phyloP scores from a whole-genome alignment of 2,797 vertebrate species.

The Poeciliopsis infans region DNA sequence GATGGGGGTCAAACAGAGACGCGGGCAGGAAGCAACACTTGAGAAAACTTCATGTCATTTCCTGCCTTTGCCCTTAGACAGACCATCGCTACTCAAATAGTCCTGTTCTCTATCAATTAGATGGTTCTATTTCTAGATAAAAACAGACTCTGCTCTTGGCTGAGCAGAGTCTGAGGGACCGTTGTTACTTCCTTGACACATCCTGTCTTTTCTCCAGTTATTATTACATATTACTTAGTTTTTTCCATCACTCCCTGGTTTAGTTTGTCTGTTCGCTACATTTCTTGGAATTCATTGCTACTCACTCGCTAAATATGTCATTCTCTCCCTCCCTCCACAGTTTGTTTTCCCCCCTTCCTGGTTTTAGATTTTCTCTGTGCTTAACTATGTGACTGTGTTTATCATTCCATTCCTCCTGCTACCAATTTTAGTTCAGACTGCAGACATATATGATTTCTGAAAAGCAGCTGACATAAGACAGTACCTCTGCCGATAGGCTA shows the following conservation, averaged over 20 bases:
- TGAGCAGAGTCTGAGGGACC: conserved; percentile 28
- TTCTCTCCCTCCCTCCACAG: not conserved
- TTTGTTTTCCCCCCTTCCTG: conserved; percentile 12
- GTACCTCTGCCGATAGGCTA: not conserved
- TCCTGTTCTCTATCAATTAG: conserved; percentile 56
- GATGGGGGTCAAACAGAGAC: conserved; percentile 10
- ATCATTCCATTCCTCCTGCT: conserved; percentile 27
- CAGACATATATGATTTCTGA: not conserved
- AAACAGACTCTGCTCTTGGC: conserved; percentile 51
- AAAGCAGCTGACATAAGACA: not conserved
- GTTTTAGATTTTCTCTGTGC: conserved; percentile 21
- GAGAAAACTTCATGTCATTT: conserved; percentile 47
- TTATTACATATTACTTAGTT: conserved; percentile 34
- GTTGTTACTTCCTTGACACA: conserved; percentile 31
- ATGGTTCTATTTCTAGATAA: conserved; percentile 26
- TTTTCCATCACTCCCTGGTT: conserved; percentile 20
- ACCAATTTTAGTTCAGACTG: not conserved
- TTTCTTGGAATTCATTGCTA: conserved; percentile 13
- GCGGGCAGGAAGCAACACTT: conserved; percentile 28
- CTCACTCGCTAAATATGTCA: conserved; percentile 32
- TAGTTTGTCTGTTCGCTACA: conserved; percentile 22
- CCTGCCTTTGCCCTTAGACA: conserved; percentile 51
- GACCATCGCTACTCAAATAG: conserved; percentile 32
- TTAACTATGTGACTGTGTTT: conserved; percentile 21
- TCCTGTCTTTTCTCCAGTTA: conserved; percentile 21